Conservation (phyloP, 2,113 vertebrate species). For the Desmodus rotundus region DNA sequence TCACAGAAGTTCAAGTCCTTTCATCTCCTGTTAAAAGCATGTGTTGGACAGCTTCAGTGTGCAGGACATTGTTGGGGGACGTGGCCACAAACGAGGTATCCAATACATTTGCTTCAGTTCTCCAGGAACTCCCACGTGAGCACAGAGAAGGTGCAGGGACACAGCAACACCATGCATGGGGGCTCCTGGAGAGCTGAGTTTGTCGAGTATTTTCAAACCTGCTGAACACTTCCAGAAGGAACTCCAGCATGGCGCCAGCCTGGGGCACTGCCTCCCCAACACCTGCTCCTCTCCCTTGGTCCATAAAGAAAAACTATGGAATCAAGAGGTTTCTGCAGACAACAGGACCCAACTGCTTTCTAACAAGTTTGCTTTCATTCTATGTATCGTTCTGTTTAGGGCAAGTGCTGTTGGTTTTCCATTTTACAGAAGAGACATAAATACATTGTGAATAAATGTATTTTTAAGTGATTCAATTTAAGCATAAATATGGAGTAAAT, state of each 20-base stretch:
- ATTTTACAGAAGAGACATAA: background rate
- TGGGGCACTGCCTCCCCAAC: background rate
- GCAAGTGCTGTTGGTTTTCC: background rate
- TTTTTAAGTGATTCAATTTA: background rate
- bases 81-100: background rate
- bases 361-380: background rate
- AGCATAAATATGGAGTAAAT: background rate
- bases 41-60: background rate
- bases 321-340: background rate
- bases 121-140: background rate
- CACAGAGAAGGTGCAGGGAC: background rate
- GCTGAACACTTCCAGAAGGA: background rate
- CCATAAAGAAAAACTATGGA: too few species aligned
- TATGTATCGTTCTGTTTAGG: background rate
- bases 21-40: too few species aligned
- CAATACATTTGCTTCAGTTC: background rate
- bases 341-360: background rate
- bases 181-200: background rate
- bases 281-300: background rate
- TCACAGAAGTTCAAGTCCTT: background rate
- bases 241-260: rapidly evolving
- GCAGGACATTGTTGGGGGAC: background rate
- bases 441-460: background rate
- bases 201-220: background rate
- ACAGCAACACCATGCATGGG: background rate